Evolutionary conservation across 2,888 invertebrate genomes (phyloP), one percentile per base, ranked within the genome.

Genomic region (Dasysyrphus tricinctus): DNA sequence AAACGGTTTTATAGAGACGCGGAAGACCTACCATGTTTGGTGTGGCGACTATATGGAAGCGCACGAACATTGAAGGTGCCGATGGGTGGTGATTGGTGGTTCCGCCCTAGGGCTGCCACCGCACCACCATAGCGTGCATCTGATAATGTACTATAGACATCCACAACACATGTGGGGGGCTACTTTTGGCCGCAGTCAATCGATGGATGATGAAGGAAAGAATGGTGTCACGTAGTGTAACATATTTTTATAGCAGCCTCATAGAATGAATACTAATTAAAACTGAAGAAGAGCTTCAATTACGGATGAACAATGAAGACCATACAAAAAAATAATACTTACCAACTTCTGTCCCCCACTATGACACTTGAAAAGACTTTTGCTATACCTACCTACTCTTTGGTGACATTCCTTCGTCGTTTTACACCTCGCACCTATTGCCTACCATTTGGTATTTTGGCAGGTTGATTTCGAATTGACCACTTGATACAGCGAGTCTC

Each of bases 201-300:
- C 49, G 11, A 19, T 49, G 49, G 56, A 75, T 59, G 44, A 63
- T 61, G 86, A 82, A 47, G 65, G 73, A 47, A 56, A 61, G 88
- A 88, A 88, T 88, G 81, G 88, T 88, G 84, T 88, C 88, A 88
- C 88, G 88, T 88, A 83, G 76, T 81, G 86, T 80, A 83, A 83
- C 81, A 88, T 80, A 88, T 83, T 80, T 86, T 82, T 82, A 82
- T 86, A 86, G 34, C 57, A 75, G 54, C 37, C 70, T 67, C 75
- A 65, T 75, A 67, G 67, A 59, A 70, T 65, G 86, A 75, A 86
- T 86, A 86, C 86, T 82, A 86, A 86, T 86, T 86, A 75, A 61
- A 61, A 51, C 7, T 5, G 44, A 24, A 69, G 34, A 78, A 74
- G 39, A 24, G 61, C 54, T 67, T 73, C 14, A 72, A 61, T 77